Percentiles rank a stretch among this genome's conserved stretches.
phyloP scores from a whole-genome alignment of 1,140 invertebrate genomes.

The Drosophila grimshawi region DNA sequence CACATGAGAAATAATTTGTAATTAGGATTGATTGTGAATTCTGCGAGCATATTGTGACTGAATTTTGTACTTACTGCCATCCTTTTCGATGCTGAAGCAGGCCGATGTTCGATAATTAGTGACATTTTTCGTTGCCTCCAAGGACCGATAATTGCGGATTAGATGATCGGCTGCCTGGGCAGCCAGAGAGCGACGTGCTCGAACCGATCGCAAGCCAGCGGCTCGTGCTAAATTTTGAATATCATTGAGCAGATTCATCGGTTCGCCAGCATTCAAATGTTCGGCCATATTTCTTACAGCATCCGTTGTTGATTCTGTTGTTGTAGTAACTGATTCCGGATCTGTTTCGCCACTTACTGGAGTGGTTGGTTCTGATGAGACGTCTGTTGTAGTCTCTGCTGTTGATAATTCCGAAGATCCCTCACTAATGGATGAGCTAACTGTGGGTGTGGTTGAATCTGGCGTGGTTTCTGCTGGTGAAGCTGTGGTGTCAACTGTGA shows the following conservation, averaged over 20 bases:
- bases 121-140: conserved; percentile 21
- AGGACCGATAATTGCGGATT: conserved; percentile 50
- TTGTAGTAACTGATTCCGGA: background rate
- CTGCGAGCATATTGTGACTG: no score
- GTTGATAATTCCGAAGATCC: background rate
- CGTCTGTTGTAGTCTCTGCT: background rate
- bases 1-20: background rate
- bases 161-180: conserved; percentile 55
- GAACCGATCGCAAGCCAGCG: conserved; percentile 12
- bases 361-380: background rate
- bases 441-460: background rate
- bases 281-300: no score
- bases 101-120: conserved; percentile 27
- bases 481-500: no score
- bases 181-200: conserved; percentile 39
- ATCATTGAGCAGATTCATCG: background rate
- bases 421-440: no score
- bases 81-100: conserved; percentile 63
- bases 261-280: background rate
- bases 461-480: background rate
- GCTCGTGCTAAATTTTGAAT: background rate
- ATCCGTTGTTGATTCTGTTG: background rate
- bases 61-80: conserved; percentile 42
- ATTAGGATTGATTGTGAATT: no score
- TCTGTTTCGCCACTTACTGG: background rate